Percentiles rank a stretch among this genome's conserved stretches.
Evolutionary conservation across 2,113 vertebrate genomes (phyloP).

Genomic region (Anguilla japonica): DNA sequence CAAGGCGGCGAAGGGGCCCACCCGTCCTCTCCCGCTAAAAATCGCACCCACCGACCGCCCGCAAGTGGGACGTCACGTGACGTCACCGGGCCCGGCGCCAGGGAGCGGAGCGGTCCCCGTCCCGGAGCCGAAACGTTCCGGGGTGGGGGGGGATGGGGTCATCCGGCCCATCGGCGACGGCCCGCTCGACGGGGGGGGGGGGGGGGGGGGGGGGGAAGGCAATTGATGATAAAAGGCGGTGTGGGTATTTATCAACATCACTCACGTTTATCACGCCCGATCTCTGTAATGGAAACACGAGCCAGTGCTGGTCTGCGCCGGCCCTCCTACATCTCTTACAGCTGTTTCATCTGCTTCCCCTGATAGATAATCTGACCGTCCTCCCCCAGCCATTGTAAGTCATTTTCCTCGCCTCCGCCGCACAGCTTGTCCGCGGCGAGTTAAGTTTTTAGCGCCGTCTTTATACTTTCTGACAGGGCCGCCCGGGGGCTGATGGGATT

Average conservation of each 20-base stretch:
- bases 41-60: no score
- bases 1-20: background rate
- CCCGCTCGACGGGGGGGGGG: background rate
- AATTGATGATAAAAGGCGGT: conserved; percentile 13
- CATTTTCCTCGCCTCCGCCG: conserved; percentile 32
- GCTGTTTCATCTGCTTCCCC: conserved; percentile 35
- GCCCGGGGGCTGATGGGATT: conserved; percentile 51
- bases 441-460: conserved; percentile 50
- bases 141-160: background rate
- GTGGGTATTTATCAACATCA: conserved; percentile 30
- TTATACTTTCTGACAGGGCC: conserved; percentile 52
- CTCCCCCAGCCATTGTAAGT: conserved; percentile 24
- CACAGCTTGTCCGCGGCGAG: conserved; percentile 27
- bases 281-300: conserved; percentile 25
- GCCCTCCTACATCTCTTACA: conserved; percentile 31
- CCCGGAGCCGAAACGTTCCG: background rate
- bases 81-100: no score
- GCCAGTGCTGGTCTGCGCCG: conserved; percentile 33
- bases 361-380: conserved; percentile 47
- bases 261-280: conserved; percentile 22
- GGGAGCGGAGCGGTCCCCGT: background rate
- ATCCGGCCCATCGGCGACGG: background rate
- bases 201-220: background rate
- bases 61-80: no score
- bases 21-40: no score